A percentile compares a stretch with the other conserved stretches of the same genome.
Conservation (phyloP, 2,888 invertebrate species). For the Zaprionus bogoriensis region DNA sequence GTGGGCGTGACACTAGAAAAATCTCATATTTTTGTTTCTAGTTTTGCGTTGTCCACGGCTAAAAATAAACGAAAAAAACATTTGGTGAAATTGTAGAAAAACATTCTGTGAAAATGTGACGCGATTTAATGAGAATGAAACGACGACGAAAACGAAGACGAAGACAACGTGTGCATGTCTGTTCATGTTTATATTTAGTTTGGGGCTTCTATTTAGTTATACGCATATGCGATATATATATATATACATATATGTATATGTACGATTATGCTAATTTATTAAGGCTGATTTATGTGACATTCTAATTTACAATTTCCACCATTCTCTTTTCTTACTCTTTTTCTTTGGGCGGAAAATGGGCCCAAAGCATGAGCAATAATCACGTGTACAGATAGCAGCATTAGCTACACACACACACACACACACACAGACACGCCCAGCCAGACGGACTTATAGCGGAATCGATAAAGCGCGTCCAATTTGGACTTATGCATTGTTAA, state of each 20-base stretch:
- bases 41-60: not conserved
- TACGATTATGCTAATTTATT: conserved; percentile 24
- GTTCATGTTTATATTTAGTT: conserved; percentile 37
- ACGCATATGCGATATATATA: too few species aligned
- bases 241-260: not conserved
- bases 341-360: not conserved
- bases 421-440: not conserved
- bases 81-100: conserved; percentile 13
- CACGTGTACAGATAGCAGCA: conserved; percentile 55
- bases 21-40: not conserved
- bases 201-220: conserved; percentile 7
- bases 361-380: conserved; percentile 37
- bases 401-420: conserved; percentile 18
- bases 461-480: conserved; percentile 52
- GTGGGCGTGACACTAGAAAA: conserved; percentile 1
- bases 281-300: not conserved
- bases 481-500: conserved; percentile 71
- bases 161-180: conserved; percentile 12
- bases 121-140: conserved; percentile 65
- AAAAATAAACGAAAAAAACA: not conserved
- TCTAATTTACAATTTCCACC: too few species aligned
- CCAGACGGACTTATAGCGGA: not conserved
- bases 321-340: too few species aligned
- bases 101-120: conserved; percentile 50
- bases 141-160: conserved; percentile 10